Evolutionary conservation across 2,113 vertebrate species (phyloP).

Genomic region (Sakesphorus luctuosus): DNA sequence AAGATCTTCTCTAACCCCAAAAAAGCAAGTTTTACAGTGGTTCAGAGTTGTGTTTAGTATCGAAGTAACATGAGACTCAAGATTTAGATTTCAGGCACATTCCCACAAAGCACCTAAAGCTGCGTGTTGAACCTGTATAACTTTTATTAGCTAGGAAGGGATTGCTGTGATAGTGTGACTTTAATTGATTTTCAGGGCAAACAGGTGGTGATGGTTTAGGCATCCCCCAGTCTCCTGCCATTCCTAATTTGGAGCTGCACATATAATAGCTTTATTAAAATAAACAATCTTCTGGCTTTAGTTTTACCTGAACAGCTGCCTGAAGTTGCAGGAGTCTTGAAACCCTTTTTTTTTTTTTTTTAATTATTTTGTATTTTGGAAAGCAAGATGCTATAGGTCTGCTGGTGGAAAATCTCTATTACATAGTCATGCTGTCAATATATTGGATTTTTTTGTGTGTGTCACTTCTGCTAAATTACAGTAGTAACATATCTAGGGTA

Average conservation of each 20-base stretch:
- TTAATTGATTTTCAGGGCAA: constrained; percentile 78
- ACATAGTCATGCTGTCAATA: not conserved
- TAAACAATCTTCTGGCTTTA: constrained; percentile 68
- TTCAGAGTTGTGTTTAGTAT: constrained; percentile 13
- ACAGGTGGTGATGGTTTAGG: constrained; percentile 74
- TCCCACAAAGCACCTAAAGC: constrained; percentile 38
- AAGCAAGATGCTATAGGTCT: not conserved
- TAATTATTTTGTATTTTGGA: constrained; percentile 2
- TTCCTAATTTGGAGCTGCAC: constrained; percentile 64
- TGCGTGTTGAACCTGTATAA: constrained; percentile 45
- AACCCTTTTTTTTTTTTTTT: not conserved
- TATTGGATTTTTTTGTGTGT: not conserved
- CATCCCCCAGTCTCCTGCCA: constrained; percentile 61
- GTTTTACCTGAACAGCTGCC: constrained; percentile 72
- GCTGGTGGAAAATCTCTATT: constrained; percentile 21
- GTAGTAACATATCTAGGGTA: not conserved
- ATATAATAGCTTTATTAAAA: constrained; percentile 76
- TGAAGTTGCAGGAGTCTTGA: constrained; percentile 38
- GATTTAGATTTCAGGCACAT: constrained; percentile 64
- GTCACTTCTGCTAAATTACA: not conserved
- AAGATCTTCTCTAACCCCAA: constrained; percentile 53
- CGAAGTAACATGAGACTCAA: constrained; percentile 24
- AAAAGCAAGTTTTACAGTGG: constrained; percentile 51
- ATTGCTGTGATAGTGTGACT: constrained; percentile 69
- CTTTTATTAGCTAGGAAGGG: constrained; percentile 71